Conservation (phyloP, 2,888 invertebrate genomes). For the Gerris lacustris region DNA sequence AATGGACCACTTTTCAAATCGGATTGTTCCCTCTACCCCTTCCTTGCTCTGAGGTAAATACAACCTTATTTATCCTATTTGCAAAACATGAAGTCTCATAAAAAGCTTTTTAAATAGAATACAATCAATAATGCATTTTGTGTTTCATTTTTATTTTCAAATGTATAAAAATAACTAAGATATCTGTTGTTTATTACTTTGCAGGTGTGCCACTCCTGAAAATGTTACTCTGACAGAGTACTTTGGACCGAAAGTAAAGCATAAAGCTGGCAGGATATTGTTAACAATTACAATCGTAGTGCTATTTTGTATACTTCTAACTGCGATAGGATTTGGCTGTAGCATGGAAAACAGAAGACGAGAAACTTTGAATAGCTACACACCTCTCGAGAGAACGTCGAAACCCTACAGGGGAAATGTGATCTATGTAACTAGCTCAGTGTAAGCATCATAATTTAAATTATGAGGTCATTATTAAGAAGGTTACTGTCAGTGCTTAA, state of each 20-base stretch:
- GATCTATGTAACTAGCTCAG: neutral
- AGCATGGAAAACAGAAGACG: conserved; percentile 18
- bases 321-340: conserved; percentile 18
- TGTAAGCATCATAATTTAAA: neutral
- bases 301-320: conserved; percentile 18
- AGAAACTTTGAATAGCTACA: neutral
- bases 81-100: too few species aligned
- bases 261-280: conserved; percentile 10
- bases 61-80: too few species aligned
- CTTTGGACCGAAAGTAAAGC: conserved; percentile 10
- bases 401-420: neutral
- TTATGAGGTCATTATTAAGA: too few species aligned
- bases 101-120: too few species aligned
- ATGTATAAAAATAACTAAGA: too few species aligned
- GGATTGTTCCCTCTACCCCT: too few species aligned
- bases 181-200: neutral
- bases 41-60: too few species aligned
- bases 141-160: too few species aligned
- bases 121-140: too few species aligned
- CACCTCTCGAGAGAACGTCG: neutral
- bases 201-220: conserved; percentile 14
- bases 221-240: conserved; percentile 17
- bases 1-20: too few species aligned
- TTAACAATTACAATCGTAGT: conserved; percentile 14
- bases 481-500: too few species aligned